Conservation (phyloP, 2,888 invertebrate genomes). For the Archips crataeganus region DNA sequence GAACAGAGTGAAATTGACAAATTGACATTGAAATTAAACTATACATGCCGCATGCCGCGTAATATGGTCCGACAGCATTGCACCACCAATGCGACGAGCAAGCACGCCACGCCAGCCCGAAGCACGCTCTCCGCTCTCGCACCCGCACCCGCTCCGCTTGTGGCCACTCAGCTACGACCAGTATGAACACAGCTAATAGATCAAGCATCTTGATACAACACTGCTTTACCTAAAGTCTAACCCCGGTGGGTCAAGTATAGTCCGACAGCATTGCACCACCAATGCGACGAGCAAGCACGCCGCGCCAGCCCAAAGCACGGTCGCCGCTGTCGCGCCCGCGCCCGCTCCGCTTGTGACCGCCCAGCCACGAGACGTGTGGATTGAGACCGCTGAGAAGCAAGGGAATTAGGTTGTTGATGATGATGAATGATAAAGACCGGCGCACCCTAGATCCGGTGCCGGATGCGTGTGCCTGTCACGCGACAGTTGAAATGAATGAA, state of each 20-base stretch:
- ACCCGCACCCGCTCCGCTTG: slow-evolving; percentile 67
- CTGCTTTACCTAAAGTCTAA: slow-evolving; percentile 17
- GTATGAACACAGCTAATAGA: slow-evolving; percentile 72
- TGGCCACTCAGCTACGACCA: slow-evolving; percentile 77
- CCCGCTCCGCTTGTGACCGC: slow-evolving; percentile 65
- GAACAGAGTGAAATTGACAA: too few species aligned
- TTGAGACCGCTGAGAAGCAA: slow-evolving; percentile 80
- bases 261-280: slow-evolving; percentile 83
- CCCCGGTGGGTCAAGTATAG: slow-evolving; percentile 77
- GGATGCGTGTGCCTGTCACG: too few species aligned
- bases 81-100: too few species aligned
- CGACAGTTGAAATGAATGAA: too few species aligned
- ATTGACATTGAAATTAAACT: too few species aligned
- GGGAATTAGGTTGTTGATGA: too few species aligned
- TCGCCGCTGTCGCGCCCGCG: slow-evolving; percentile 68
- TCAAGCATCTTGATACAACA: too few species aligned
- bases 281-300: slow-evolving; percentile 83
- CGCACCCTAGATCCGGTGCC: too few species aligned
- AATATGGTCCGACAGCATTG: too few species aligned
- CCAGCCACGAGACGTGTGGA: slow-evolving; percentile 86
- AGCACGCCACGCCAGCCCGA: slow-evolving; percentile 81
- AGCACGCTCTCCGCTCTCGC: slow-evolving; percentile 73
- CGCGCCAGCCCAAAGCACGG: slow-evolving; percentile 84
- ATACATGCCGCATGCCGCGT: slow-evolving; percentile 82
- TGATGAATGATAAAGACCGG: too few species aligned